Percentiles rank a stretch among this genome's conserved stretches.
These are phyloP conservation scores for Amphipyra tragopoginis DNA, from an alignment of 2,888 invertebrate genomes.

Conservation along the genomic window DNA sequence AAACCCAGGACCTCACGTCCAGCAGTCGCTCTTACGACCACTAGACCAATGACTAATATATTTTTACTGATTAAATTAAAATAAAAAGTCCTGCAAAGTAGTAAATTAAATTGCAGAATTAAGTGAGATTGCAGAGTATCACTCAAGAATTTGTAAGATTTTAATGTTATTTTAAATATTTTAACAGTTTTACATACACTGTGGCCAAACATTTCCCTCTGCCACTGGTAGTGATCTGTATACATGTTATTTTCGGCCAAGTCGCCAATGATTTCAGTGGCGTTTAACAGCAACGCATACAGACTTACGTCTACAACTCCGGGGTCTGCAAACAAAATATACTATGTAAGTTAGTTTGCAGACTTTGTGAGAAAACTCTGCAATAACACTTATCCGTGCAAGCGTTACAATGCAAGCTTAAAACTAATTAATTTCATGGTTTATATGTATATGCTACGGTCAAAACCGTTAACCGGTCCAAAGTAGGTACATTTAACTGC, in stretches of 20 bases:
- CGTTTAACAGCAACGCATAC: slow-evolving; percentile 64
- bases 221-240: slow-evolving; percentile 68
- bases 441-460: no score
- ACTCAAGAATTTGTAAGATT: not conserved
- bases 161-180: not conserved
- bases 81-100: not conserved
- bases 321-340: slow-evolving; percentile 68
- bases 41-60: no score
- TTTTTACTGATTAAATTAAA: no score
- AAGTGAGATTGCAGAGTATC: slow-evolving; percentile 46
- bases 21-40: no score
- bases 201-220: slow-evolving; percentile 69
- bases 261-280: slow-evolving; percentile 69
- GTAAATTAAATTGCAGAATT: slow-evolving; percentile 6
- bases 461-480: no score
- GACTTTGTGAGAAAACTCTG: slow-evolving; percentile 38
- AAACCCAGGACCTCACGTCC: no score
- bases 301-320: slow-evolving; percentile 64
- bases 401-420: not conserved
- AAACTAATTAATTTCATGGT: not conserved
- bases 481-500: no score
- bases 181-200: slow-evolving; percentile 66
- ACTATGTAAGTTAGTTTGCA: slow-evolving; percentile 47
- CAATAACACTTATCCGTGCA: slow-evolving; percentile 37
- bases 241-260: slow-evolving; percentile 64